Base-by-base conservation (phyloP, 1,140 invertebrate genomes). In the Dreissena rostriformis region DNA sequence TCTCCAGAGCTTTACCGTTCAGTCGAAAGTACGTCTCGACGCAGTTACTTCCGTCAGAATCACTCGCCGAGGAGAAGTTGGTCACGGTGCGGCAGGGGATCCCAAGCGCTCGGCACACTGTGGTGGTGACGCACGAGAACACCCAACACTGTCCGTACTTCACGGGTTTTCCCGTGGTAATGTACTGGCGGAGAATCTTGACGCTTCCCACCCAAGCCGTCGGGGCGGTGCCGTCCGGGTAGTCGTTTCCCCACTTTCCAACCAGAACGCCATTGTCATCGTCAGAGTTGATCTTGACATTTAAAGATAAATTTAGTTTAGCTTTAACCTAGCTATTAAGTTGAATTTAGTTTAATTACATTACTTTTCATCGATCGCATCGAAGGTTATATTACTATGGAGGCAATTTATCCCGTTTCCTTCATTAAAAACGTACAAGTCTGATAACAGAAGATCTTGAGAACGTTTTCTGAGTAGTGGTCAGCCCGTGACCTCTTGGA, bases 71-170 rank as follows among this genome's bases (percentile, higher is more conserved):
- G 0, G 96, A 95, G 91, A 97, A 98, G 88, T 97, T 98, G 0
- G 97, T 98, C 0, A 98, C 95, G 4, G 97, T 95, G 53, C 98
- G 94, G 83, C 96, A 96, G 0, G 98, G 98, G 51, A 99, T 96
- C 7, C 98, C 98, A 2, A 99, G 92, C 2, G 97, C 95, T 89
- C 97, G 95, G 89, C 97, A 97, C 90, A 98, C 96, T 95, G 97
- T 98, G 0, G 97, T 96, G 28, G 97, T 91, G 10, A 98, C 96
- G 10, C 97, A 97, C 15, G 97, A 95, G 91, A 98, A 98, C 0
- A 98, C 97, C 98, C 98, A 99, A 90, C 98, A 99, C 87, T 99
- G 98, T 0, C 97, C 98, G 90, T 96, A 98, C 92, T 97, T 98
- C 0, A 99, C 97, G 0, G 97, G 96, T 88, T 96, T 96, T 86